Conservation (phyloP, 2,888 invertebrate species). For the Pseudococcus longispinus region DNA sequence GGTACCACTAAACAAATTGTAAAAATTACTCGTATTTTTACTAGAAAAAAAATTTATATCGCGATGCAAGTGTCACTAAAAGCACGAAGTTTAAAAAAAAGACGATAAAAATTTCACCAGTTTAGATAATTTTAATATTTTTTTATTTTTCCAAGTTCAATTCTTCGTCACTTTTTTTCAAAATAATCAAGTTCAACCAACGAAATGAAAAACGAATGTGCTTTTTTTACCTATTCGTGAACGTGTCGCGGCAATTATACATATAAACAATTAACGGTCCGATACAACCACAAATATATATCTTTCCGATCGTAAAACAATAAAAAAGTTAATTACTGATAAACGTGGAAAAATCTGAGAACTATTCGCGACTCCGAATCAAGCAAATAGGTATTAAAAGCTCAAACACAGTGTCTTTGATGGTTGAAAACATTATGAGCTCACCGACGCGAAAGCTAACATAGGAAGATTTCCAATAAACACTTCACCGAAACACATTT, state of each 20-base stretch:
- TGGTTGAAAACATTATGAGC: not conserved
- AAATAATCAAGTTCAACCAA: not conserved
- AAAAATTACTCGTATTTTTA: not conserved
- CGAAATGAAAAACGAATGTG: not conserved
- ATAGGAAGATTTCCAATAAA: not conserved
- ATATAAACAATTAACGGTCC: not conserved
- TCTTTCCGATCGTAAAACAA: slow-evolving; percentile 14
- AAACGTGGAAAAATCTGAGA: not conserved
- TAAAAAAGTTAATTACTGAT: slow-evolving; percentile 6
- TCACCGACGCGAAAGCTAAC: not conserved
- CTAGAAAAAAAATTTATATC: not conserved
- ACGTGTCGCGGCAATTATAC: not conserved
- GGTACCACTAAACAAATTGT: not conserved
- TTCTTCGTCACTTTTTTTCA: not conserved
- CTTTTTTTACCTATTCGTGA: not conserved
- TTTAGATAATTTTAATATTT: not conserved
- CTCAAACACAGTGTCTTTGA: not conserved
- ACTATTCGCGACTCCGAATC: not conserved
- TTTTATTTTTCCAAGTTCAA: not conserved
- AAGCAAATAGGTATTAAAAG: not conserved
- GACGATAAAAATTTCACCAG: not conserved
- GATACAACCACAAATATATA: not conserved
- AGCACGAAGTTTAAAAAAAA: not conserved
- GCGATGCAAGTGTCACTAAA: not conserved
- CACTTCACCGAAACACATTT: not conserved